Evolutionary conservation across 2,888 invertebrate genomes (phyloP).

Genomic region (Polydrusus cervinus): DNA sequence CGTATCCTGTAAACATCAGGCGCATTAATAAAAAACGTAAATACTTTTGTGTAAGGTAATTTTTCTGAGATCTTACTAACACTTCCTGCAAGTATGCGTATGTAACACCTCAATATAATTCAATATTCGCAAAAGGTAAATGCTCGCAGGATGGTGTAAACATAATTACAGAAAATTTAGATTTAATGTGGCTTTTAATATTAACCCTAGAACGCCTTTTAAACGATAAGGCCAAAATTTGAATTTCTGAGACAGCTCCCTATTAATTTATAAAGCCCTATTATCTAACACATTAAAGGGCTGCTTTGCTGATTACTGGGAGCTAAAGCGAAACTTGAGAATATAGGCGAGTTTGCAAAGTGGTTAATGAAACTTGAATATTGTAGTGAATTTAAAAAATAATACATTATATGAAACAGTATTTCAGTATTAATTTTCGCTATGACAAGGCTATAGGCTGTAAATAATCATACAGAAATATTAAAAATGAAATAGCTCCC

Average conservation of each 20-base stretch:
- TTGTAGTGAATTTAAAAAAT: not conserved
- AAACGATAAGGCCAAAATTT: constrained; percentile 21
- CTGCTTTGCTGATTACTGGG: constrained; percentile 18
- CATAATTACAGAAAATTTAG: constrained; percentile 33
- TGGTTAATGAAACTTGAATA: constrained; percentile 12
- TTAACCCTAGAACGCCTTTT: constrained; percentile 19
- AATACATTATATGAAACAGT: not conserved
- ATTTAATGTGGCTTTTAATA: constrained; percentile 35
- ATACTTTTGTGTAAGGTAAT: too few species aligned
- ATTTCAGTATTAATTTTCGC: not conserved
- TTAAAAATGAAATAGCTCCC: too few species aligned
- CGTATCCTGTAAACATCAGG: too few species aligned
- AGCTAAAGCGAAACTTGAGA: constrained; percentile 10
- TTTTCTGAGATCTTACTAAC: too few species aligned
- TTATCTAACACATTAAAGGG: constrained; percentile 27
- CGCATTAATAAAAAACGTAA: too few species aligned
- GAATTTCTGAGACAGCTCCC: constrained; percentile 22
- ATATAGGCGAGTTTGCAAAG: not conserved
- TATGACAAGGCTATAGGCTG: too few species aligned
- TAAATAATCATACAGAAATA: too few species aligned
- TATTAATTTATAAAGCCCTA: constrained; percentile 36
- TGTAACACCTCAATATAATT: not conserved
- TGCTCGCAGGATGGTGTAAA: not conserved
- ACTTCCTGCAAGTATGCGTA: not conserved
- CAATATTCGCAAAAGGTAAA: constrained; percentile 1